Base-by-base conservation (phyloP, 1,140 invertebrate species). In the Papilio machaon region DNA sequence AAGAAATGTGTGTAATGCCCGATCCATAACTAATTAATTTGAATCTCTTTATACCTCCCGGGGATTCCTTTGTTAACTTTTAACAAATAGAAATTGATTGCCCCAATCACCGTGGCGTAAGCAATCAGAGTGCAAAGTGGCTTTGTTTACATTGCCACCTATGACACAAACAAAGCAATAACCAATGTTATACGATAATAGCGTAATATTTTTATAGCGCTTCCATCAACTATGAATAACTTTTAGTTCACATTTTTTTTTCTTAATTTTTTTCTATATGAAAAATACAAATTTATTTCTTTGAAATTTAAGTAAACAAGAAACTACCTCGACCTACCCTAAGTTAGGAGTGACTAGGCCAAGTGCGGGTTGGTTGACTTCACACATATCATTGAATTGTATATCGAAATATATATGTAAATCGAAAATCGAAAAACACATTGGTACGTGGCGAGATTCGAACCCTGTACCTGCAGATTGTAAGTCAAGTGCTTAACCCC, bases 41-140 rank as follows among this genome's bases (percentile, higher is more conserved):
- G 9, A 38, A 73, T 43, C 38, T 70, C 8, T 35, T 35, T 38
- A 35, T 73, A 43, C 5, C 5, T 73, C 13, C 4, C 70, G 15
- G 8, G 15, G 38, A 73, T 73, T 19, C 6, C 46, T 75, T 75
- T 52, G 43, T 75, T 75, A 75, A 46, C 43, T 75, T 75, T 75
- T 75, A 75, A 75, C 73, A 75, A 75, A 75, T 47, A 75, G 46
- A 30, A 75, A 47, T 75, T 75, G 17, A 75, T 75, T 47, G n/a
- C 43, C n/a, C 46, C 46, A 35, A 73, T 73, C 60, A 64, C 60
- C 60, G 60, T 23, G 54, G 23, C 60, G 60, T 30, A 64, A 64
- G 4, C 23, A 64, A 64, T 73, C 35, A 49, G 46, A n/a, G n/a
- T 75, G 73, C 43, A 75, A 43, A 52, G 73, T 75, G 43, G 5